Evolutionary conservation across 2,888 invertebrate genomes (phyloP), one percentile per base, ranked within the genome.

Genomic region (Portevinia maculata): DNA sequence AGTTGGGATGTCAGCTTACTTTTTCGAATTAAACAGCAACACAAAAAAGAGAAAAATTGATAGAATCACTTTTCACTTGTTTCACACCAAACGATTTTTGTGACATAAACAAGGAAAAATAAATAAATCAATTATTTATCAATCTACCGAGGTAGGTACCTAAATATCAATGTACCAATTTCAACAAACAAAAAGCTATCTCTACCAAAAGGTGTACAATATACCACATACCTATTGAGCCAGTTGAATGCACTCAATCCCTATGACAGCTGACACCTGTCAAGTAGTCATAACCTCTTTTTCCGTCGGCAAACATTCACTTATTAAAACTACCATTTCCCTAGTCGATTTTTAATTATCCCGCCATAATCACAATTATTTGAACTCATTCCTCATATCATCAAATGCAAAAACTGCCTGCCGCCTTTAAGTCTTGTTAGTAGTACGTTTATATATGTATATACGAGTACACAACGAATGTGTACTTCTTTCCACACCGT

Each of bases 401-500:
- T 8, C 34, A 7, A 13, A 7, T 5, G 11, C n/a, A 34, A 11
- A 17, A 13, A n/a, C 17, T 2, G 15, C 17, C 41, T 17, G 9
- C 2, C 17, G 17, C 19, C 17, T 3, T 17, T 19, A 0, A 44
- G 17, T 17, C 17, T 5, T 8, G 39, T 34, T 5, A 15, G 9
- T 19, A 64, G 8, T 4, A 34, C 21, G 6, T 17, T 9, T 21
- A 8, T 15, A 21, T 32, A n/a, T n/a, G n/a, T n/a, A n/a, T n/a
- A n/a, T 50, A 59, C 70, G 39, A 41, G 59, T 41, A 50, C 34
- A 52, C 48, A 55, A 41, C 28, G 60, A 60, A 39, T 64, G 62
- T 37, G 73, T 73, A 74, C 74, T 65, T 52, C 59, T 39, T 59
- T 65, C 74, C 50, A 52, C 74, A 44, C 74, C 65, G 74, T 74